phyloP scores from a whole-genome alignment of 2,888 invertebrate species.

The Papilio protenor region DNA sequence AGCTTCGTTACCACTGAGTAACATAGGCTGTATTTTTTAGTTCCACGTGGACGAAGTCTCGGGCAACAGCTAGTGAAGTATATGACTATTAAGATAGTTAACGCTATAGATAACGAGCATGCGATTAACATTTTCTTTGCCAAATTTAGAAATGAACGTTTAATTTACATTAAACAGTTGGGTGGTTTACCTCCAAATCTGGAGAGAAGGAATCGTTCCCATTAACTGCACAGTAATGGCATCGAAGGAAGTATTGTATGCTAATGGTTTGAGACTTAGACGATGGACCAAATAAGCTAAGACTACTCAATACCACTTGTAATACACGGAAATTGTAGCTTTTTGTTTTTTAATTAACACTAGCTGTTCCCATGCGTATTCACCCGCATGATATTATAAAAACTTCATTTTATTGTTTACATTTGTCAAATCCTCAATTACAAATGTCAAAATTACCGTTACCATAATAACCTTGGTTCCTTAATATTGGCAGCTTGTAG shows the following conservation, averaged over 20 bases:
- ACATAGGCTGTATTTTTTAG: too few relatives aligned
- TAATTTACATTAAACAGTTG: conserved; percentile 11
- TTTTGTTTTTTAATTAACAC: neutral
- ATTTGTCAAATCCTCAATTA: too few relatives aligned
- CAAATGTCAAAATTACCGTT: too few relatives aligned
- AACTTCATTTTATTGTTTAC: too few relatives aligned
- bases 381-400: too few relatives aligned
- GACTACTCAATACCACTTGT: neutral
- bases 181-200: conserved; percentile 5
- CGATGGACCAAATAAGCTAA: conserved; percentile 4
- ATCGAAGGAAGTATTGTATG: conserved; percentile 13
- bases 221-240: neutral
- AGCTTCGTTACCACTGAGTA: too few relatives aligned
- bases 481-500: too few relatives aligned
- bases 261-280: neutral
- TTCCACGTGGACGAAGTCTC: too few relatives aligned
- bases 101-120: neutral
- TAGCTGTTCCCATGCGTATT: too few relatives aligned
- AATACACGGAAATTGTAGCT: neutral
- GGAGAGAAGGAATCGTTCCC: neutral
- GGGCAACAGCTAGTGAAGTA: neutral
- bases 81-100: neutral
- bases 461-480: too few relatives aligned
- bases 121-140: neutral
- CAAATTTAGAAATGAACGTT: neutral